phyloP scores from a whole-genome alignment of 35 echinoderm and acorn worm genomes.

The Lytechinus variegatus region DNA sequence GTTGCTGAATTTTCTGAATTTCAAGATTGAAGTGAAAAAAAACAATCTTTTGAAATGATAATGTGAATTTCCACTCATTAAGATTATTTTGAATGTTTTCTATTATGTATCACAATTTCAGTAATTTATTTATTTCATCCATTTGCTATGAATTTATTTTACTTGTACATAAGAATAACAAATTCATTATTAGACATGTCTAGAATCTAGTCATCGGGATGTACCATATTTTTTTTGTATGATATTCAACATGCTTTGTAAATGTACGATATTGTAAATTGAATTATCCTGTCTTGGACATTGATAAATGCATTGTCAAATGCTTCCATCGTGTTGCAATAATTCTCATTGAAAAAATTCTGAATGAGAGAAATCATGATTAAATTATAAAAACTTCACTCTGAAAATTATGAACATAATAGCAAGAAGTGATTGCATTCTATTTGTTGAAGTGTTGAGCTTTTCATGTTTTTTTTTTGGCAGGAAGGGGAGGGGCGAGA shows the following conservation, averaged over 20 bases:
- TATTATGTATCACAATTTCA: background rate
- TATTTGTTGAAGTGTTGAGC: background rate
- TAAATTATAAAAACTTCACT: background rate
- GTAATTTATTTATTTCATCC: background rate
- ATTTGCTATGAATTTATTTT: background rate
- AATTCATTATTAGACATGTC: background rate
- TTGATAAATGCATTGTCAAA: conserved; percentile 32
- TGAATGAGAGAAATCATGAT: background rate
- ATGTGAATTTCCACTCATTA: background rate
- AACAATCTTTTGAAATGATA: background rate
- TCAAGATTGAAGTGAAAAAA: background rate
- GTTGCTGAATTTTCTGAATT: background rate
- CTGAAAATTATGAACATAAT: background rate
- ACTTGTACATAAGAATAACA: background rate
- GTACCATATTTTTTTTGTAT: background rate
- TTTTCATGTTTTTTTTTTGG: no score
- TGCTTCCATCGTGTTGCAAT: conserved; percentile 38
- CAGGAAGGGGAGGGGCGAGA: no score
- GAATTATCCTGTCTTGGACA: conserved; percentile 15
- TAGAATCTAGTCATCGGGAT: background rate
- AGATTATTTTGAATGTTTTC: background rate
- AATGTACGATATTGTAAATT: background rate
- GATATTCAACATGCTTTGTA: background rate
- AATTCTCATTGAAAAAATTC: background rate
- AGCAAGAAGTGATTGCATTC: background rate